Base-by-base conservation (phyloP, 2,888 invertebrate species). In the Caenorhabditis virilis region DNA sequence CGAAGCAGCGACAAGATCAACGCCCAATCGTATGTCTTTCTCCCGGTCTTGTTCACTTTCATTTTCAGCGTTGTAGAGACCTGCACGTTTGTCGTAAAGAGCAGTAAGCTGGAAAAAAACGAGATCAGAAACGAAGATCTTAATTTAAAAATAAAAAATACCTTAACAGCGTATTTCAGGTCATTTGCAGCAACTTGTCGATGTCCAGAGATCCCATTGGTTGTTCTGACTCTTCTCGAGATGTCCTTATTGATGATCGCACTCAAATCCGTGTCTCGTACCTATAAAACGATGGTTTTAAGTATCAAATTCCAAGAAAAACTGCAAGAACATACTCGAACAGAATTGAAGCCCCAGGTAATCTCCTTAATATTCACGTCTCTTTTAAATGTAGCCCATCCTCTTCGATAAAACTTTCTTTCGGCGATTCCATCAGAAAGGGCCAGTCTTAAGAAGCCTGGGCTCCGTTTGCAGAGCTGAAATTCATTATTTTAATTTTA, bases 331-430 rank as follows among this genome's bases (percentile, higher is more conserved):
- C 9, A 33, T 16, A 78, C 72, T 80, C 95, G 88, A 66, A 94
- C 92, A 77, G 93, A 95, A 84, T 95, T 97, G 39, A 99, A 88
- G 84, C 92, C 93, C 95, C 95, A 98, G 85, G 97, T 98, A 74
- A 98, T 97, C 84, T 98, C 97, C 84, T 97, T 97, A 74, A 98
- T 97, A 85, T 97, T 95, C 43, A 97, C 95, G 82, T 93, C 91
- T 20, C 95, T 88, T 72, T 92, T 91, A 55, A 65, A 80, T 0
- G 97, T 97, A 33, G 95, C 94, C 97, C 97, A 98, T 38, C 95
- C 98, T 47, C 97, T 89, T 15, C 98, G 89, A 85, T 92, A 91
- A 91, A 95, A 98, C 41, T 93, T 89, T 22, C 95, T 88, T 83
- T 98, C 98, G 0, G 94, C 92, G 80, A 94, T 89, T 0, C 98